A percentile compares a stretch with the other conserved stretches of the same genome.
phyloP scores from a whole-genome alignment of 2,797 vertebrate genomes.

The Sebastes hopkinsi region DNA sequence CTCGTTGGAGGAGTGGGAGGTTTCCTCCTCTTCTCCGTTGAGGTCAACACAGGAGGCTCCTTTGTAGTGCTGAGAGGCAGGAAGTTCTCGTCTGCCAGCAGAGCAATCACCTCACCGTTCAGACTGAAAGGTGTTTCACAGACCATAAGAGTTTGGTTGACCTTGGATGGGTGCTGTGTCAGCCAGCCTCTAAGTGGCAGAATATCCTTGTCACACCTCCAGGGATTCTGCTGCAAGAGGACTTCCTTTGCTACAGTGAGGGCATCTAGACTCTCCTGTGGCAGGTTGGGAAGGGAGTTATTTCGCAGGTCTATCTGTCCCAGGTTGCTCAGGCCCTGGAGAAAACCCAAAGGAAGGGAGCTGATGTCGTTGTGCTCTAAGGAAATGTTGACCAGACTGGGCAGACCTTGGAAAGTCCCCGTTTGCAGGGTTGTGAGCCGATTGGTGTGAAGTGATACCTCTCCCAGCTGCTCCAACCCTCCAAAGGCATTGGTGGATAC shows the following conservation, averaged over 20 bases:
- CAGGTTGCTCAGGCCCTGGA: slow-evolving; percentile 76
- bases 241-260: slow-evolving; percentile 80
- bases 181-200: slow-evolving; percentile 88
- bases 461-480: slow-evolving; percentile 84
- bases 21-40: slow-evolving; percentile 51
- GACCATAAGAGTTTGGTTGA: slow-evolving; percentile 77
- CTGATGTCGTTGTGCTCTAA: slow-evolving; percentile 89
- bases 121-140: slow-evolving; percentile 81
- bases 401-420: slow-evolving; percentile 82
- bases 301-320: slow-evolving; percentile 86
- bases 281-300: slow-evolving; percentile 87
- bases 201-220: slow-evolving; percentile 89
- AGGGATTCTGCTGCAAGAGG: slow-evolving; percentile 89
- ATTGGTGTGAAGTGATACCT: slow-evolving; percentile 92
- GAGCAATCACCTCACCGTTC: slow-evolving; percentile 70
- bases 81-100: slow-evolving; percentile 65
- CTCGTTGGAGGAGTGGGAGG: slow-evolving; percentile 53
- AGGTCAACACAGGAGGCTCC: slow-evolving; percentile 43
- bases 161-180: slow-evolving; percentile 74
- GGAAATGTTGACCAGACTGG: slow-evolving; percentile 89
- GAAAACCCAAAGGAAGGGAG: slow-evolving; percentile 81
- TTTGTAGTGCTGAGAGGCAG: slow-evolving; percentile 25
- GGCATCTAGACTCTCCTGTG: slow-evolving; percentile 80
- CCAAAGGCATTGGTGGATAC: slow-evolving; percentile 84
- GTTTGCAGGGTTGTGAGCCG: slow-evolving; percentile 79